Evolutionary conservation across 1,140 invertebrate genomes (phyloP).

Genomic region (Papilio machaon): DNA sequence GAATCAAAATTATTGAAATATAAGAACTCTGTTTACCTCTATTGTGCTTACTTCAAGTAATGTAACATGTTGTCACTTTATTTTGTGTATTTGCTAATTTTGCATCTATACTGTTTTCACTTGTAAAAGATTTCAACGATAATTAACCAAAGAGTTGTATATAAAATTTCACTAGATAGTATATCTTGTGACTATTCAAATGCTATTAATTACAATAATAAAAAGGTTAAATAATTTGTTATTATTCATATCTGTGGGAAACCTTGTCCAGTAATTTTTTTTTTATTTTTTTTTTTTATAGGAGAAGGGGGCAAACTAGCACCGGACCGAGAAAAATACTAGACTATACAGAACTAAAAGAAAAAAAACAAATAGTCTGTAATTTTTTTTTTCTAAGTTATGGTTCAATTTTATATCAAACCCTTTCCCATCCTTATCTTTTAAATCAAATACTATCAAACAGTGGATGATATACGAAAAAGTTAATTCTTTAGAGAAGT

Average conservation of each 20-base stretch:
- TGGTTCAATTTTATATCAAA: too few relatives aligned
- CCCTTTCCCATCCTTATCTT: too few relatives aligned
- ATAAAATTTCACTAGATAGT: not conserved
- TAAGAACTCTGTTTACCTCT: not conserved
- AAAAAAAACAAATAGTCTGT: too few relatives aligned
- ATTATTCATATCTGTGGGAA: not conserved
- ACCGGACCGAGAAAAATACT: too few relatives aligned
- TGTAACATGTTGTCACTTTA: not conserved
- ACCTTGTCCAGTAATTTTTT: not conserved
- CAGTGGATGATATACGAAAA: too few relatives aligned
- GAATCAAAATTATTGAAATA: not conserved
- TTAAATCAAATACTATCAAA: too few relatives aligned
- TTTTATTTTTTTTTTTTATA: too few relatives aligned
- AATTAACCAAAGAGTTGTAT: not conserved
- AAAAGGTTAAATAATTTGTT: not conserved
- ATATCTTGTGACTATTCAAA: too few relatives aligned
- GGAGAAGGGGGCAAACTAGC: too few relatives aligned
- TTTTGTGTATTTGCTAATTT: not conserved
- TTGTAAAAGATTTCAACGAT: conserved; percentile 23
- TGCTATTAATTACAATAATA: not conserved
- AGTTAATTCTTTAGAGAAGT: too few relatives aligned
- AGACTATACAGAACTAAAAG: too few relatives aligned
- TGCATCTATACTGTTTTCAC: not conserved
- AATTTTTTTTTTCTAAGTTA: too few relatives aligned
- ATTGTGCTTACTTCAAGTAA: not conserved